These are phyloP conservation scores for Microcebus lehilahytsara DNA, from an alignment of 2,113 vertebrate species.

Conservation along the genomic window DNA sequence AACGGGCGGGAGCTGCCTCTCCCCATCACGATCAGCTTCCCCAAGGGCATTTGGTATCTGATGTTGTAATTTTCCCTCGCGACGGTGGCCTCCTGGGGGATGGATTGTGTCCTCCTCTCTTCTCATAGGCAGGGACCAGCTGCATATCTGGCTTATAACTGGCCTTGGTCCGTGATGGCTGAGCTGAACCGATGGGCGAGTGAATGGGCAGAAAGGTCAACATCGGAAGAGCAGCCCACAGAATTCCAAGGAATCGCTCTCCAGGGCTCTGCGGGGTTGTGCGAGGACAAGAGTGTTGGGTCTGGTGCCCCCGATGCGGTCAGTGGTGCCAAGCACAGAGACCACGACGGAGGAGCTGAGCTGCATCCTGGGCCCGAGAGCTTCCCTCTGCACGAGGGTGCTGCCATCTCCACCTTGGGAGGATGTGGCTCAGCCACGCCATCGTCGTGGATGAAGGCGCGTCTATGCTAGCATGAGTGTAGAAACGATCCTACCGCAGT, in stretches of 20 bases:
- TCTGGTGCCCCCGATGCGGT: too few relatives aligned
- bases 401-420: neutral
- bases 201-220: neutral
- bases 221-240: accelerated
- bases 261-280: neutral
- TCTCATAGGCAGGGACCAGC: neutral
- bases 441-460: neutral
- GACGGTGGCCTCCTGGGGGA: neutral
- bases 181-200: neutral
- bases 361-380: neutral
- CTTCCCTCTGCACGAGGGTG: accelerated
- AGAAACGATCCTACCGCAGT: neutral
- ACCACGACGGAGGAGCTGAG: accelerated
- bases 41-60: too few relatives aligned
- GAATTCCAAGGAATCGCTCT: neutral
- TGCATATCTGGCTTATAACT: accelerated
- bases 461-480: neutral
- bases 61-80: accelerated
- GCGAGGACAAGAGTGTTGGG: neutral
- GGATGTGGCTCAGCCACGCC: neutral
- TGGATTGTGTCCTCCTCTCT: neutral
- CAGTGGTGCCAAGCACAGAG: neutral
- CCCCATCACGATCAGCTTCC: accelerated
- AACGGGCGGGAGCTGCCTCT: neutral
- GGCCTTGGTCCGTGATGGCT: neutral